A percentile compares a stretch with the other conserved stretches of the same genome.
Conservation (phyloP, 35 echinoderm and acorn worm species). For the Ophioderma brevispina region DNA sequence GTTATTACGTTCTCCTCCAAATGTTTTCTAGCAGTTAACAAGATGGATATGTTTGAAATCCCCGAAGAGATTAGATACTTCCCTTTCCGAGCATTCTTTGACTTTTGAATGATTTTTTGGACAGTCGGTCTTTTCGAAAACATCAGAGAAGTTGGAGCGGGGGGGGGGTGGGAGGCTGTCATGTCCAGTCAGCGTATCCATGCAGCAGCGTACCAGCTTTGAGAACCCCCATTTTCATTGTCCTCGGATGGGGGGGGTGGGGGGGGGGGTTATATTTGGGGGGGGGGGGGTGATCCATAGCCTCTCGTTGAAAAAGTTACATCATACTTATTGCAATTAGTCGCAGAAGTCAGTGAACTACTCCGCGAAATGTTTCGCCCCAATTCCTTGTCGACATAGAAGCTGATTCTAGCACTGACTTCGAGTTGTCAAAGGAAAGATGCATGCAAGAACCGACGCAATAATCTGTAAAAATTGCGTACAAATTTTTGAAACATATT, state of each 20-base stretch:
- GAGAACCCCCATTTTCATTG: too few species aligned
- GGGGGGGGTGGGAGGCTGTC: neutral
- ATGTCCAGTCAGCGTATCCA: slow-evolving; percentile 1
- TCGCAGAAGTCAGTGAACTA: neutral
- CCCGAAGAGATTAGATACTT: neutral
- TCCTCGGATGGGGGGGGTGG: too few species aligned
- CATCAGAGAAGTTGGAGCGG: neutral
- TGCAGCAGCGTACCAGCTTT: slow-evolving; percentile 3
- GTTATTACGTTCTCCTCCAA: neutral
- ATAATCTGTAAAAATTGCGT: too few species aligned
- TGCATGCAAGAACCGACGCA: too few species aligned
- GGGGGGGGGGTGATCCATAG: too few species aligned
- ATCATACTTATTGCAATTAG: slow-evolving; percentile 17
- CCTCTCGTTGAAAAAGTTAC: slow-evolving; percentile 35
- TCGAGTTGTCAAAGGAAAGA: neutral
- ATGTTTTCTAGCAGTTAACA: slow-evolving; percentile 3
- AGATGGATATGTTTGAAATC: neutral
- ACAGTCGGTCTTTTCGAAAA: neutral
- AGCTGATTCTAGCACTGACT: too few species aligned
- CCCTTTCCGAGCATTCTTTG: neutral
- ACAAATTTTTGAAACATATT: slow-evolving; percentile 17
- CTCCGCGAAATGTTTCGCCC: neutral
- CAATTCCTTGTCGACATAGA: too few species aligned
- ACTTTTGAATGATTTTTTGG: slow-evolving; percentile 21
- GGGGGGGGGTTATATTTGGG: too few species aligned